Evolutionary conservation across 1,140 invertebrate genomes (phyloP).

Genomic region (Agrypnia vestita): DNA sequence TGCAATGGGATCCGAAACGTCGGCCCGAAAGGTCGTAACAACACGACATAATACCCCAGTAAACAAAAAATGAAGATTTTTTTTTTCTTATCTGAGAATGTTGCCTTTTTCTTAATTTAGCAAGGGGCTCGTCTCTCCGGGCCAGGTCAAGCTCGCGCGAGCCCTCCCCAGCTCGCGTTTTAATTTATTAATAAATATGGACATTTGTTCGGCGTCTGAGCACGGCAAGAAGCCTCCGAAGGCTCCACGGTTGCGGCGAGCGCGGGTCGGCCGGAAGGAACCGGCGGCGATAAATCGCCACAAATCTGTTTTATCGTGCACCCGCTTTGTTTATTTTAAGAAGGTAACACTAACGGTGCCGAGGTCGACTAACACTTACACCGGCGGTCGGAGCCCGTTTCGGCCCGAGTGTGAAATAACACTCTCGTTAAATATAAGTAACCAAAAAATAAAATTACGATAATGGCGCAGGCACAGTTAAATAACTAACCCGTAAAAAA

Average conservation of each 20-base stretch:
- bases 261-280: conserved; percentile 31
- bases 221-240: not conserved
- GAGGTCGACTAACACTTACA: not conserved
- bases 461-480: too few species aligned
- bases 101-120: too few species aligned
- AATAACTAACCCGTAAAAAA: too few species aligned
- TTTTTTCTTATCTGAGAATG: too few species aligned
- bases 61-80: too few species aligned
- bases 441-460: too few species aligned
- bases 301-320: conserved; percentile 48
- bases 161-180: too few species aligned
- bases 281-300: conserved; percentile 32
- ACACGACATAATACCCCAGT: too few species aligned
- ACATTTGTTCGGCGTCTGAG: not conserved
- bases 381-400: not conserved
- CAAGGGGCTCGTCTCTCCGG: too few species aligned
- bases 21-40: too few species aligned
- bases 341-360: conserved; percentile 34
- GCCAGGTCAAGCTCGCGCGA: too few species aligned
- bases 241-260: not conserved
- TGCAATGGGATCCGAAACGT: too few species aligned
- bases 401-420: not conserved
- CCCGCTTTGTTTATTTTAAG: conserved; percentile 46
- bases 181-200: not conserved
- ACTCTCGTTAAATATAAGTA: not conserved